Evolutionary conservation across 2,888 invertebrate species (phyloP), one percentile per base, ranked within the genome.

Genomic region (Electrophaes corylata): DNA sequence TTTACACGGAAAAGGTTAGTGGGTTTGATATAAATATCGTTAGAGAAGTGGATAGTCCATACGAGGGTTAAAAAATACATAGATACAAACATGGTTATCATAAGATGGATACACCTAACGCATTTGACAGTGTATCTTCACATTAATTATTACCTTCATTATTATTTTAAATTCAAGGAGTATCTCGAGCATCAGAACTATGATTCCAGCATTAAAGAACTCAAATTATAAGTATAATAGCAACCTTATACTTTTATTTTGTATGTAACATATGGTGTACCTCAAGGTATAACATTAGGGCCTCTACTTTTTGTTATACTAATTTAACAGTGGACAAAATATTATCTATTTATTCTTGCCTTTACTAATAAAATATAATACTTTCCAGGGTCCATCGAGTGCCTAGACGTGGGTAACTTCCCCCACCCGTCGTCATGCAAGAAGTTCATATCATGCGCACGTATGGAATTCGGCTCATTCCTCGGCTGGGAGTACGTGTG

Each of bases 401-500:
- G 98, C 78, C 86, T 96, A 57, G 97, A 98, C 82, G 95, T 96
- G 70, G 98, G 98, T 35, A 97, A 96, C 82, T 98, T 97, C 87
- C 96, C 97, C 0, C 98, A 98, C 89, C 98, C 98, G 1, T 93
- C 94, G 12, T 97, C 96, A 0, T 98, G 98, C 83, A 96, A 95
- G 84, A 97, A 97, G 85, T 98, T 98, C 83, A 97, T 98, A 72
- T 96, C 96, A 16, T 98, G 98, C 84, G 97, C 97, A 0, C 81
- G 88, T 41, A 84, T 96, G 92, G 96, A 96, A 67, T 95, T 94
- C 73, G 95, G 95, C 11, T 93, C 94, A 12, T 93, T 97, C 1
- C 87, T 96, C 0, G 97, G 97, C 6, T 97, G 97, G 94, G 97
- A 96, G 73, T 98, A 98, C 86, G 95, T 96, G 11, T 98, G 98